Conservation (phyloP, 2,888 invertebrate species). For the Eupithecia dodoneata region DNA sequence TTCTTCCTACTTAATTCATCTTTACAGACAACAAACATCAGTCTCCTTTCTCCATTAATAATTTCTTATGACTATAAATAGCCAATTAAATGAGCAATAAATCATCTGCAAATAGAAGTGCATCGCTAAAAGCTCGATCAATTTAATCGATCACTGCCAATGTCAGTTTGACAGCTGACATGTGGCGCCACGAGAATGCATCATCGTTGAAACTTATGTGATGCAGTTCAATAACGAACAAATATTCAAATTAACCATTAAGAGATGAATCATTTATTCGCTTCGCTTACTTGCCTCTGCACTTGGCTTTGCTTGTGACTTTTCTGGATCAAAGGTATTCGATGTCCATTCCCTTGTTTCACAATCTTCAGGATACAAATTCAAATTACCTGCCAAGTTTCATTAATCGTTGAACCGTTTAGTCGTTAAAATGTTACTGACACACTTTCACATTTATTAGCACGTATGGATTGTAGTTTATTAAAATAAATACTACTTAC, state of each 20-base stretch:
- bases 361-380: background rate
- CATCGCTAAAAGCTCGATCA: slow-evolving; percentile 14
- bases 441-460: background rate
- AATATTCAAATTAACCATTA: background rate
- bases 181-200: slow-evolving; percentile 27
- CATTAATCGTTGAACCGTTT: background rate
- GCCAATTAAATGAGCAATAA: slow-evolving; percentile 16
- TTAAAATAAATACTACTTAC: background rate
- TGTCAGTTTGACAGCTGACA: slow-evolving; percentile 35
- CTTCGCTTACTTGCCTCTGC: background rate
- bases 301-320: background rate
- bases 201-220: background rate
- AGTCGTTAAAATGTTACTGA: background rate
- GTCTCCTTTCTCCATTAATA: background rate
- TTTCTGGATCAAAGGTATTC: background rate
- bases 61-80: background rate
- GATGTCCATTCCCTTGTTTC: background rate
- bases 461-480: background rate
- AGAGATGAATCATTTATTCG: background rate
- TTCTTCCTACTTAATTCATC: background rate
- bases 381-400: background rate
- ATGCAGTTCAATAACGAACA: background rate
- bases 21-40: background rate
- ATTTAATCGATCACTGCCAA: slow-evolving; percentile 26
- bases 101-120: slow-evolving; percentile 14